Base-by-base conservation (phyloP, 30 jellyfish, hydroid and myxozoan species). In the Aurelia sp. region DNA sequence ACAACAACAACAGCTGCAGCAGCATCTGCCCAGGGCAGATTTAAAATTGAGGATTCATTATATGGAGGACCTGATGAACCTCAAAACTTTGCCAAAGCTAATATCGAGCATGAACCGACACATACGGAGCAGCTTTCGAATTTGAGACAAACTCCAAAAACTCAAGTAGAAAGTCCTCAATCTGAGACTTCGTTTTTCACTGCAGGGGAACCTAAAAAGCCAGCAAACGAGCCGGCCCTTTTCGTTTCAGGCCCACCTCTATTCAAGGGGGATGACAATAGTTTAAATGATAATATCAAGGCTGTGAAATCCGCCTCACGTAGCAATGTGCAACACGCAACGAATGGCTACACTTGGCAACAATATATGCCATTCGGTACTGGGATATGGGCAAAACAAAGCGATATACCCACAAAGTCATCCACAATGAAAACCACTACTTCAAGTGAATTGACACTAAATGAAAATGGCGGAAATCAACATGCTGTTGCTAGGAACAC, bases 311-410 rank as follows among this genome's bases (percentile, higher is more conserved):
- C 76, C 10, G 60, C 20, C 53, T 62, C 90, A 3, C 73, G 92
- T 18, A 82, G 92, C 59, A 69, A 38, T 4, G 40, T 74, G 5
- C 76, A 47, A 31, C 91, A 68, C 13, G 73, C 38, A 24, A 67
- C 38, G 40, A 82, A 62, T 17, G 92, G 92, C 63, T 91, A 91
- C 69, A 73, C 53, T 2, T 91, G 98, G 98, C 91, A 89, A 77
- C 98, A 91, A 81, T 91, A 91, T 64, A 83, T 81, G 93, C 97
- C 97, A 47, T 91, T 84, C 51, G 84, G 84, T 19, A 66, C 69
- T 1, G 80, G 81, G 1, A 62, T 60, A 19, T 70, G 85, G 85
- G 86, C 70, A 51, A 82, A 58, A 40, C 81, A 67, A 58, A 82
- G 92, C 57, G 63, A 58, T 35, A 67, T 63, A 22, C 92, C 92